These are phyloP conservation scores for Channa striata DNA, from an alignment of 2,797 vertebrate species.

Conservation along the genomic window DNA sequence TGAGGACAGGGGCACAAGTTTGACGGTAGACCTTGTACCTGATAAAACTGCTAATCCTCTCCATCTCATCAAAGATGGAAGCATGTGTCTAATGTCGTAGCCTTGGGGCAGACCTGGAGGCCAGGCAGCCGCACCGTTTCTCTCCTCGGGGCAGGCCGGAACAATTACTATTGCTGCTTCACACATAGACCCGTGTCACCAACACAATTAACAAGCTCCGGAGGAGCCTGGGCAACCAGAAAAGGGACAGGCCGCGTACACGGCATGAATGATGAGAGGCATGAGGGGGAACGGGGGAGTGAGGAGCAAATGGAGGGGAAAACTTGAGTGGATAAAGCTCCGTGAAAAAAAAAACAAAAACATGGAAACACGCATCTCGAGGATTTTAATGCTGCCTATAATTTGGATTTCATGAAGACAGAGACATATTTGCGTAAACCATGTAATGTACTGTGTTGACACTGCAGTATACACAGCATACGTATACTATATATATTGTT, in stretches of 20 bases:
- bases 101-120: slow-evolving; percentile 63
- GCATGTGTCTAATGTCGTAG: slow-evolving; percentile 53
- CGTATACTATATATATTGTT: slow-evolving; percentile 16
- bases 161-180: slow-evolving; percentile 74
- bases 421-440: slow-evolving; percentile 18
- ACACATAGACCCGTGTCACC: slow-evolving; percentile 70
- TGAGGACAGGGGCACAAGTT: slow-evolving; percentile 23
- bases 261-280: slow-evolving; percentile 74
- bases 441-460: slow-evolving; percentile 11
- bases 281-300: slow-evolving; percentile 27
- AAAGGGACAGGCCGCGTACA: slow-evolving; percentile 65
- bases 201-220: slow-evolving; percentile 75
- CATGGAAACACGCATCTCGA: not conserved
- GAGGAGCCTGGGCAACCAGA: slow-evolving; percentile 64
- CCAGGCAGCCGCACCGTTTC: slow-evolving; percentile 54
- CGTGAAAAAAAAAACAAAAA: slow-evolving; percentile 18
- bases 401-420: not conserved
- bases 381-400: slow-evolving; percentile 14
- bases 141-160: slow-evolving; percentile 63
- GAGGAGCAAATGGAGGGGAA: slow-evolving; percentile 32
- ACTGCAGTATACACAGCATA: slow-evolving; percentile 6
- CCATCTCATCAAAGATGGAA: slow-evolving; percentile 67
- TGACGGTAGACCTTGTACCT: slow-evolving; percentile 31
- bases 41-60: slow-evolving; percentile 56
- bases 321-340: slow-evolving; percentile 27